phyloP scores from a whole-genome alignment of 2,797 vertebrate genomes.

The Malacoraja senta region DNA sequence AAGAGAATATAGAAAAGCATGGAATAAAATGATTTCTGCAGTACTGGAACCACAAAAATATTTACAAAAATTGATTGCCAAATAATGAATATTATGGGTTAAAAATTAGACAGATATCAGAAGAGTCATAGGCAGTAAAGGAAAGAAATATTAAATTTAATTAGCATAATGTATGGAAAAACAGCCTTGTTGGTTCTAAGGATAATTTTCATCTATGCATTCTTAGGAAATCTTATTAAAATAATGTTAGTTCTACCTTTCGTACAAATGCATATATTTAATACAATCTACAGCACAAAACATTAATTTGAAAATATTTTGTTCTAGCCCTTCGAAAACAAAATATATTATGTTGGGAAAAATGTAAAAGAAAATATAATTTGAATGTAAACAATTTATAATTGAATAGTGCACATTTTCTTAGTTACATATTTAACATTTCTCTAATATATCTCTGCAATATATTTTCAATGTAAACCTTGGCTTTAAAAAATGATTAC shows the following conservation, averaged over 20 bases:
- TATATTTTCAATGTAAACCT: background rate
- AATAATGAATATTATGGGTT: background rate
- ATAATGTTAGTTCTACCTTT: background rate
- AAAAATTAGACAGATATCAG: background rate
- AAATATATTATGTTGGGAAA: background rate
- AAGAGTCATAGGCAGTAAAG: background rate
- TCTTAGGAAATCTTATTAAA: background rate
- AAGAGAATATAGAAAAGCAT: background rate
- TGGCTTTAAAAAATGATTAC: background rate
- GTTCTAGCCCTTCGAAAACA: background rate
- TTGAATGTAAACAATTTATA: background rate
- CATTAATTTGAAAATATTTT: background rate
- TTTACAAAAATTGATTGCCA: background rate
- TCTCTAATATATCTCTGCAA: constrained; percentile 11
- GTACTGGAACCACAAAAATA: background rate
- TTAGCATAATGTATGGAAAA: background rate
- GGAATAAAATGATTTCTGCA: background rate
- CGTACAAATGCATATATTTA: background rate
- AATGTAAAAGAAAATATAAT: background rate
- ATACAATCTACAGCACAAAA: background rate
- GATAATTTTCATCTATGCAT: too few relatives aligned
- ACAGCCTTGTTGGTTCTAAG: background rate
- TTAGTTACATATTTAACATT: background rate
- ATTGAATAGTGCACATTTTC: background rate
- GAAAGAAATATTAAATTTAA: background rate